Conservation (phyloP, 2,888 invertebrate species). For the Synanthedon tipuliformis region DNA sequence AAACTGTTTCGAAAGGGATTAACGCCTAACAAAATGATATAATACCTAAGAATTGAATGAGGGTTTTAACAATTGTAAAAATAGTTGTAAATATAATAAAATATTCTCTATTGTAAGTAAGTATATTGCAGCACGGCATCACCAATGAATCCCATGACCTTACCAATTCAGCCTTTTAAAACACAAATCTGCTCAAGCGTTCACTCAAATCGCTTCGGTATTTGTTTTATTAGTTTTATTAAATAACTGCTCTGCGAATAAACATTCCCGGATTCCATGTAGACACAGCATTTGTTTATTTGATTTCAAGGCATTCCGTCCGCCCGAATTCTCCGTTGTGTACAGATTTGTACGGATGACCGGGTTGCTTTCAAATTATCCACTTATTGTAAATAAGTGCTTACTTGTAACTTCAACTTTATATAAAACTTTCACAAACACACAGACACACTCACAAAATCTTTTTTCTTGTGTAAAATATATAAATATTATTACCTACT, state of each 20-base stretch:
- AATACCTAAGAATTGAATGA: no score
- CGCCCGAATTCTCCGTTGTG: not conserved
- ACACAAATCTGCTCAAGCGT: not conserved
- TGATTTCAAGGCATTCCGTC: not conserved
- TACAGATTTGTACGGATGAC: not conserved
- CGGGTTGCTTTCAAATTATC: not conserved
- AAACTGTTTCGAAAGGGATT: no score
- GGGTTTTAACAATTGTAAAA: no score
- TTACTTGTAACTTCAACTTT: not conserved
- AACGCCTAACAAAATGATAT: no score
- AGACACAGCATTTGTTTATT: not conserved
- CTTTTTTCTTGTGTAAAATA: no score
- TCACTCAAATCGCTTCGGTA: not conserved
- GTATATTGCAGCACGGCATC: no score
- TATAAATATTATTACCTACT: no score
- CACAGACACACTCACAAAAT: no score
- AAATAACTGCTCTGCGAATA: not conserved
- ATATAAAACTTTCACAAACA: no score
- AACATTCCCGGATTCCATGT: not conserved
- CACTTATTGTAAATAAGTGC: not conserved
- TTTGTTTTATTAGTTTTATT: not conserved
- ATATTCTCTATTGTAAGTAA: no score
- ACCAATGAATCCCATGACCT: no score
- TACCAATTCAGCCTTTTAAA: not conserved
- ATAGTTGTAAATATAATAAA: no score